Evolutionary conservation across 2,888 invertebrate genomes (phyloP), one percentile per base, ranked within the genome.

Genomic region (Heliconius aoede): DNA sequence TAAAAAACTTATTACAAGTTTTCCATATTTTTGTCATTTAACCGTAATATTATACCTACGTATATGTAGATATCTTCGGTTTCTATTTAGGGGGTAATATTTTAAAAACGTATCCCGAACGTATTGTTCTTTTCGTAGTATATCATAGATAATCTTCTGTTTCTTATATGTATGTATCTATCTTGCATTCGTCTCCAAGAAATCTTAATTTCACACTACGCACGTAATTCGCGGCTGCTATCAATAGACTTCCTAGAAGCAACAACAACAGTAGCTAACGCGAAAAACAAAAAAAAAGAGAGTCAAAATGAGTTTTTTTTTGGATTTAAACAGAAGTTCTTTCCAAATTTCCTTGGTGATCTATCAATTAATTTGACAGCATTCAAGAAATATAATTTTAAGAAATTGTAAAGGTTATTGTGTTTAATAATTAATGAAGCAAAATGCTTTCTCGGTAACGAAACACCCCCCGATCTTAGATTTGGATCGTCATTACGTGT

Each of bases 361-460:
- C 90, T 90, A 93, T 94, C 94, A 94, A 90, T 88, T 88, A 84
- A 88, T 89, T 89, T 92, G 94, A 94, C 93, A 92, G 90, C 87
- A 84, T 89, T 88, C 89, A 87, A 86, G 85, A 89, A 88, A 88
- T 86, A 91, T 92, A 93, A 93, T 90, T 94, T 93, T 90, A 90
- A 88, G 87, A 92, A 91, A 90, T 92, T 90, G 89, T 89, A 88
- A 84, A 90, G 90, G 86, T 89, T 92, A 94, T 94, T 94, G 90
- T 94, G 92, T 94, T 93, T 90, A 91, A 93, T 94, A 94, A 94
- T 94, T 94, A 94, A 94, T 94, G 94, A 94, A 94, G 90, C 92
- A 91, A 91, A 88, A 92, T 90, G 89, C 89, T 92, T 93, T 94
- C 93, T 92, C 87, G 89, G 94, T 93, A 94, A 93, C 93, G 91